These are phyloP conservation scores for Zosterops lateralis DNA, from an alignment of 2,113 vertebrate species.

Conservation along the genomic window DNA sequence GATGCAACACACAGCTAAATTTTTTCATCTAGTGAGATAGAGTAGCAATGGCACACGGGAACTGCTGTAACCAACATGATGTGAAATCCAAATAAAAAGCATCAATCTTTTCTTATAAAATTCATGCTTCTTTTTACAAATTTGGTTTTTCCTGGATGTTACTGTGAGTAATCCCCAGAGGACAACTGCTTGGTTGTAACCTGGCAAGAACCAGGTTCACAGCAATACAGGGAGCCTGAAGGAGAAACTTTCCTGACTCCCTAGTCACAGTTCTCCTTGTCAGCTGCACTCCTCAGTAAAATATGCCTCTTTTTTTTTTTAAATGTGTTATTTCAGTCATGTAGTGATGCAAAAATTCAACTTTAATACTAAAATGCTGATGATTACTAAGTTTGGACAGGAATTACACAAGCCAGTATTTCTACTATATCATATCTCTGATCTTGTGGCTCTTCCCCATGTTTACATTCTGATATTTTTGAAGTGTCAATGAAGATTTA, in stretches of 20 bases:
- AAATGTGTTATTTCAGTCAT: neutral
- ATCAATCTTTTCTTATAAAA: neutral
- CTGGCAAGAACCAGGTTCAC: neutral
- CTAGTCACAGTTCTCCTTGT: neutral
- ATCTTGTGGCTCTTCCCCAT: neutral
- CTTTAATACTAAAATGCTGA: neutral
- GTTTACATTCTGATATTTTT: neutral
- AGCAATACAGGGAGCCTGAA: neutral
- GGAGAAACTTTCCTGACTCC: neutral
- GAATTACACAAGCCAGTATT: neutral
- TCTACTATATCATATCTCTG: neutral
- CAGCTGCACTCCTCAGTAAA: rapidly evolving
- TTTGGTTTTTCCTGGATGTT: neutral
- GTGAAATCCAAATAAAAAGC: neutral
- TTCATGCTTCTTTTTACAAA: neutral
- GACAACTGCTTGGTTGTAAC: neutral
- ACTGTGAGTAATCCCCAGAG: neutral
- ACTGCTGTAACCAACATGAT: neutral
- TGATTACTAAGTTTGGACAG: neutral
- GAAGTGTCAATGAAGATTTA: neutral
- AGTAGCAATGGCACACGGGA: neutral
- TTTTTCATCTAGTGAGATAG: neutral
- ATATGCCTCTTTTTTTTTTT: too few species aligned
- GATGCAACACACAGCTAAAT: neutral
- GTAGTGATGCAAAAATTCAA: neutral